Evolutionary conservation across 30 jellyfish, hydroid and myxozoan species (phyloP).

Genomic region (Nemopilema nomurai): DNA sequence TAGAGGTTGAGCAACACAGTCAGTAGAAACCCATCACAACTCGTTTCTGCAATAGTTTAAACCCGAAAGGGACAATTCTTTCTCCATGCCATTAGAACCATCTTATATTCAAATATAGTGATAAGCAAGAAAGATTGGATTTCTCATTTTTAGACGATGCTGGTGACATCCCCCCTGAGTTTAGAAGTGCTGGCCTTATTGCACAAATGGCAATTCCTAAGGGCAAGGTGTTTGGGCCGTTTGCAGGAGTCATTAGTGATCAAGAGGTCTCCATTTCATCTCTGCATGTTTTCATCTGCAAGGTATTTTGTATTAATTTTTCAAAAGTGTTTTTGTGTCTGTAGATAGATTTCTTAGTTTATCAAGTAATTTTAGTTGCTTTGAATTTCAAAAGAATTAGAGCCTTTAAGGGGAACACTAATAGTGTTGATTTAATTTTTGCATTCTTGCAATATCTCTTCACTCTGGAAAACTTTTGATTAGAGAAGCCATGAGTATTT

Average conservation of each 20-base stretch:
- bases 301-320: slow-evolving; percentile 16
- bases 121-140: neutral
- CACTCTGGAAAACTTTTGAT: no score
- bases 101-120: neutral
- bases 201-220: slow-evolving; percentile 48
- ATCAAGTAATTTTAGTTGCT: no score
- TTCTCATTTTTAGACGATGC: slow-evolving; percentile 29
- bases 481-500: no score
- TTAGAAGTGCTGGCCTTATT: slow-evolving; percentile 68
- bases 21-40: no score
- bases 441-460: no score
- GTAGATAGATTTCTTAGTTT: no score
- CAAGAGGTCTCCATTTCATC: slow-evolving; percentile 31
- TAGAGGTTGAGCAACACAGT: no score
- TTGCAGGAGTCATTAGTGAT: slow-evolving; percentile 51
- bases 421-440: no score
- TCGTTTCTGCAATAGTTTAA: no score
- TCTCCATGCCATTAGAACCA: neutral
- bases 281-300: slow-evolving; percentile 27
- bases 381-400: no score
- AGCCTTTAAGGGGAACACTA: no score
- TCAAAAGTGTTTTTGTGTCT: neutral
- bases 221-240: slow-evolving; percentile 72
- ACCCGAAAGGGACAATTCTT: no score
- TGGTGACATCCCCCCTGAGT: slow-evolving; percentile 63